These are phyloP conservation scores for Tangara arthus DNA, from an alignment of 2,797 vertebrate genomes.

Conservation along the genomic window DNA sequence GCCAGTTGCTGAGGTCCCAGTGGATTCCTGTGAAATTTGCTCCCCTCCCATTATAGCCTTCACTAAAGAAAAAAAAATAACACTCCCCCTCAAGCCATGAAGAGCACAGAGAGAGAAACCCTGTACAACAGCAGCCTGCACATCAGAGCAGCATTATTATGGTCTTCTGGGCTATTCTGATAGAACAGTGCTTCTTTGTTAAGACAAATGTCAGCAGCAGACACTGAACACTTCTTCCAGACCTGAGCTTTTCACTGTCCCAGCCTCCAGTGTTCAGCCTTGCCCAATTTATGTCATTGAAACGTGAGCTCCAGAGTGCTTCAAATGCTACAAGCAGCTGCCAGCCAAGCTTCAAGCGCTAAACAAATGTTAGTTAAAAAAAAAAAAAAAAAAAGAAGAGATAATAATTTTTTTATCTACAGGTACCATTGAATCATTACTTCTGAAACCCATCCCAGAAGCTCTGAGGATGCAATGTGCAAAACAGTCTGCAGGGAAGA, in stretches of 20 bases:
- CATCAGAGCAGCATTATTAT: not conserved
- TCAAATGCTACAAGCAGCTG: not conserved
- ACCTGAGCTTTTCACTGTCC: not conserved
- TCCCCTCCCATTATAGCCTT: not conserved
- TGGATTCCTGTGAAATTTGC: not conserved
- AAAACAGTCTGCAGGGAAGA: not conserved
- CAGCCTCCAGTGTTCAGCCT: not conserved
- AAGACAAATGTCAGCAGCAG: conserved; percentile 14
- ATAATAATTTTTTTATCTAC: not conserved
- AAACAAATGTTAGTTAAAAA: not conserved
- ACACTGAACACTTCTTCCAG: not conserved
- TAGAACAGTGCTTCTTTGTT: conserved; percentile 12
- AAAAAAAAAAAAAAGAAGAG: not conserved
- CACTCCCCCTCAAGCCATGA: not conserved
- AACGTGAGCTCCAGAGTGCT: not conserved
- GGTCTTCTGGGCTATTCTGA: not conserved
- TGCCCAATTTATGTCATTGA: not conserved
- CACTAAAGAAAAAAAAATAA: not conserved
- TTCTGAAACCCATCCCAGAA: not conserved
- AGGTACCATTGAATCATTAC: not conserved
- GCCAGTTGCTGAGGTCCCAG: not conserved
- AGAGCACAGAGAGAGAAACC: not conserved
- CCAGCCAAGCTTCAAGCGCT: not conserved
- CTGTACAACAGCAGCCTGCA: not conserved
- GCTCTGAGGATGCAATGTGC: not conserved